phyloP scores from a whole-genome alignment of 2,113 vertebrate species.

The Tetraodon nigroviridis region DNA sequence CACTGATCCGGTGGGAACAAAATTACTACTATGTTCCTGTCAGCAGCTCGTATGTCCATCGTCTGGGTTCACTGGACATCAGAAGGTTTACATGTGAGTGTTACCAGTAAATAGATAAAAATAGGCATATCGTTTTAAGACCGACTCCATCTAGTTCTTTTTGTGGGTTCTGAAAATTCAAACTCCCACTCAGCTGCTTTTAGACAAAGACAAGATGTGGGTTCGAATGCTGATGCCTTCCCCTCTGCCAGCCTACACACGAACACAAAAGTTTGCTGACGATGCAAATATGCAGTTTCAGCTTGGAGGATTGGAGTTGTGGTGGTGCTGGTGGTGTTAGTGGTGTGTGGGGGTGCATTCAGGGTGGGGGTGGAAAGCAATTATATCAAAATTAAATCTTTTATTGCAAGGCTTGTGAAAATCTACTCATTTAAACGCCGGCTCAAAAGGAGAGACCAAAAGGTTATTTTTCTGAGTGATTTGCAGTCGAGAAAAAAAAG shows the following conservation, averaged over 20 bases:
- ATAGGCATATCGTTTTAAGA: not conserved
- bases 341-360: not conserved
- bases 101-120: not conserved
- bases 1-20: too few relatives aligned
- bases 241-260: not conserved
- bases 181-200: constrained; percentile 1
- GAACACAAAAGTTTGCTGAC: not conserved
- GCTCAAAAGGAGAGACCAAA: not conserved
- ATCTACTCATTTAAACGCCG: not conserved
- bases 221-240: not conserved
- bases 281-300: not conserved
- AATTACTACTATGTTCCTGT: not conserved
- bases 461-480: not conserved
- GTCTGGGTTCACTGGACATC: not conserved
- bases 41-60: not conserved
- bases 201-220: not conserved
- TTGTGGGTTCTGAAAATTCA: not conserved
- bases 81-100: not conserved
- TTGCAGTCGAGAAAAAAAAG: not conserved
- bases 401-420: not conserved
- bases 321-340: not conserved
- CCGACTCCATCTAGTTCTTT: not conserved
- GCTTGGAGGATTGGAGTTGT: too few relatives aligned
- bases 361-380: not conserved
- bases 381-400: not conserved